Base-by-base conservation (phyloP, 2,888 invertebrate genomes). In the Dryococelus australis region DNA sequence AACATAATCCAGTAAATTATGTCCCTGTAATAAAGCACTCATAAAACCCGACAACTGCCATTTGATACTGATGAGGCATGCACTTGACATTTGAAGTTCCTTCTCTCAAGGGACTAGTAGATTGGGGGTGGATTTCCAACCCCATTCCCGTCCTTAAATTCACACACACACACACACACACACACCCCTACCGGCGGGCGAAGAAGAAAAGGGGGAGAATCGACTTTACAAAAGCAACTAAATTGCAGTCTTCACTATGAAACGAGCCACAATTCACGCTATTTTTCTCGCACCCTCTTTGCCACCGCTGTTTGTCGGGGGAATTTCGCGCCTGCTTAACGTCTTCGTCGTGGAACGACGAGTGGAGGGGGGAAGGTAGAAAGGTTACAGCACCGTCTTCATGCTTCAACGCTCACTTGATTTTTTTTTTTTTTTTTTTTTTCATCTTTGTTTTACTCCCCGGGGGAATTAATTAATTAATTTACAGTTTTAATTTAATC, bases 51-150 rank as follows among this genome's bases (percentile, higher is more conserved):
- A 83, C 35, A 24, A 83, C 24, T 83, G 35, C 83, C 83, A 83
- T 83, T 83, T 83, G 83, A 83, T 28, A 28, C 83, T 83, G 83
- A 83, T 83, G 83, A 83, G 83, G 83, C 43, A 8, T 12, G 28
- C 24, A 4, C 13, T n/a, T 83, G 83, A 83, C 83, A 83, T 83
- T 83, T 83, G 83, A 35, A 83, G 83, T 28, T 35, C 83, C 83
- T 13, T 24, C 83, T 8, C 83, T 24, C 24, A 10, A n/a, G 65
- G 65, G 65, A 65, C 20, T 20, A 20, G 35, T 35, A 51, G 51
- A 20, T 20, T 51, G 51, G 51, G 12, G 8, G 35, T 35, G 20
- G 51, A 20, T 51, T 51, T 51, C 20, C 51, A 16, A 12, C 13
- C 51, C 51, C 51, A 5, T 51, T 20, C 13, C 51, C 51, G 51